These are phyloP conservation scores for Ondatra zibethicus DNA, from an alignment of 2,113 vertebrate species.

Conservation along the genomic window DNA sequence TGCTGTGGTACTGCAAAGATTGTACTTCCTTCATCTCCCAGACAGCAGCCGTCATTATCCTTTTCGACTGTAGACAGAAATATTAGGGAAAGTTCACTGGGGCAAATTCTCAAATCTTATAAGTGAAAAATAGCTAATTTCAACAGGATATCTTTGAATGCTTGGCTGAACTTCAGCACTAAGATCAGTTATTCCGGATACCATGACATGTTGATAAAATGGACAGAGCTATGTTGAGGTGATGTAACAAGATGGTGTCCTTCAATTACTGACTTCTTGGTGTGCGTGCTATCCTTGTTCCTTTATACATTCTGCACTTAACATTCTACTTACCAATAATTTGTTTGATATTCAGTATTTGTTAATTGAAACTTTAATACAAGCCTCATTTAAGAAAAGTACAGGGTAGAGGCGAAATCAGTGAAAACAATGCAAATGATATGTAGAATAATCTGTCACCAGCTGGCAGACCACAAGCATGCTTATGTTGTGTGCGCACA, in stretches of 20 bases:
- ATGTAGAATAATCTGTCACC: neutral
- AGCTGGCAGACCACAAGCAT: neutral
- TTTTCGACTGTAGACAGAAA: slow-evolving; percentile 20
- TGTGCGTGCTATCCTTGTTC: neutral
- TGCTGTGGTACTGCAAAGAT: neutral
- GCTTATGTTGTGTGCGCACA: neutral
- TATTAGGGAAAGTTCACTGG: slow-evolving; percentile 45
- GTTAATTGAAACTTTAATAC: slow-evolving; percentile 45
- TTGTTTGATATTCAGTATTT: slow-evolving; percentile 10
- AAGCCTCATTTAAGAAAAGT: slow-evolving; percentile 9
- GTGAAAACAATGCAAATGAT: neutral
- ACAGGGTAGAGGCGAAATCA: slow-evolving; percentile 18
- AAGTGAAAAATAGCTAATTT: slow-evolving; percentile 43
- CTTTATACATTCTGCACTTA: neutral
- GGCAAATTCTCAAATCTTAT: slow-evolving; percentile 43
- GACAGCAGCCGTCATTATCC: neutral
- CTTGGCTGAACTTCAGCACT: neutral
- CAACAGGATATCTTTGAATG: neutral
- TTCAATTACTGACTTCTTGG: neutral
- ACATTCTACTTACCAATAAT: neutral
- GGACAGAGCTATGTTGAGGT: neutral
- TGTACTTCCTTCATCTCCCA: neutral
- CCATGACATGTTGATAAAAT: neutral
- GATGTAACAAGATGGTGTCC: neutral
- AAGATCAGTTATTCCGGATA: neutral